phyloP scores from a whole-genome alignment of 1,140 invertebrate species.

The Littorina saxatilis region DNA sequence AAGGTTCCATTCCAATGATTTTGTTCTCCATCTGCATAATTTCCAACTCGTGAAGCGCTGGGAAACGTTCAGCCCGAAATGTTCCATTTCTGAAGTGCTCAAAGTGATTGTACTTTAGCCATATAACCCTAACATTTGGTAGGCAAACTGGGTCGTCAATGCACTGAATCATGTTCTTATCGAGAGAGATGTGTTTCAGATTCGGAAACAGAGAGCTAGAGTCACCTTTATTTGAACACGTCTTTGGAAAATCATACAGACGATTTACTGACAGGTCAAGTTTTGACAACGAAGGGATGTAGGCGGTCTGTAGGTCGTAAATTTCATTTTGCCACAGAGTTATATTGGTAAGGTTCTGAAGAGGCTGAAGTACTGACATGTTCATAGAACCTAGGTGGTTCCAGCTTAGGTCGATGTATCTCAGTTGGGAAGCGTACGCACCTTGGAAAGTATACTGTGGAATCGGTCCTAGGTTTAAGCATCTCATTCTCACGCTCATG shows the following conservation, averaged over 20 bases:
- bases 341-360: not conserved
- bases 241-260: not conserved
- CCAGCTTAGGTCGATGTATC: not conserved
- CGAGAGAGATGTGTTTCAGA: not conserved
- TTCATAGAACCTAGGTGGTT: not conserved
- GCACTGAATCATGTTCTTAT: not conserved
- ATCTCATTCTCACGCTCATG: not conserved
- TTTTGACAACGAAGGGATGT: not conserved
- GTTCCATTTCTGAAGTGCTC: not conserved
- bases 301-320: not conserved
- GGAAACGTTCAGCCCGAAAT: not conserved
- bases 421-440: not conserved
- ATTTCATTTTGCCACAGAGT: not conserved
- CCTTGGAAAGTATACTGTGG: not conserved
- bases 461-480: not conserved
- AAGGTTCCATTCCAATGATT: not conserved
- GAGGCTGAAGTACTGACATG: slow-evolving; percentile 4
- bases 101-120: not conserved
- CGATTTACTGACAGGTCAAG: not conserved
- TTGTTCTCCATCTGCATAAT: slow-evolving; percentile 2
- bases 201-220: not conserved
- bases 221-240: not conserved
- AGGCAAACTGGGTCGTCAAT: not conserved
- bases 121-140: not conserved
- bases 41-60: not conserved